Base-by-base conservation (phyloP, 2,888 invertebrate genomes). In the Erebia ligea region DNA sequence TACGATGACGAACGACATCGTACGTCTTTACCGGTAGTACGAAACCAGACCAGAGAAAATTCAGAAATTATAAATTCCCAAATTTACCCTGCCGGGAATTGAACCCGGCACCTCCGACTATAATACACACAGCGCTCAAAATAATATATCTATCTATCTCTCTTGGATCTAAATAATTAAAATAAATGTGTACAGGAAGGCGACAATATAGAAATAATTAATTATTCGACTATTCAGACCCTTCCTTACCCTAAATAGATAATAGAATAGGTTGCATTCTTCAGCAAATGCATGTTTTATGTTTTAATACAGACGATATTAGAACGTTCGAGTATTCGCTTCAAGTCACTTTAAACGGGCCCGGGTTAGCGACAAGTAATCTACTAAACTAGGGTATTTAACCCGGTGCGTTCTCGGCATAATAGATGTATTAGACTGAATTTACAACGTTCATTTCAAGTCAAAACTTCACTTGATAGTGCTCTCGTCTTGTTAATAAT, bases 361-460 rank as follows among this genome's bases (percentile, higher is more conserved):
- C 58, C 59, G 54, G 19, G 65, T 59, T 15, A 17, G 57, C 52
- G 61, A 65, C 69, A 58, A 25, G 67, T 54, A 69, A 70, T 58
- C 61, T 67, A 45, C 63, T 11, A n/a, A 61, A 45, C 63, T 11
- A n/a, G 64, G 40, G 56, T 70, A 65, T 65, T 59, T 56, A 54
- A 64, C 65, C 52, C 42, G 40, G 61, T 67, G 70, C 64, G 69
- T 70, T 70, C 65, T n/a, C 58, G 17, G 54, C 59, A 21, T 65
- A 63, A 68, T 72, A 45, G 62, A 59, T 67, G 63, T 66, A 58
- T 48, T 21, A 52, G 54, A 19, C 54, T 17, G 42, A 72, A 72
- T 72, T 72, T 72, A 72, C 48, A 65, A 69, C 72, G 63, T 63
- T 72, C 72, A 69, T 69, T 69, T 69, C 19, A 64, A 69, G 67